Percentiles rank a stretch among this genome's conserved stretches.
phyloP scores from a whole-genome alignment of 2,113 vertebrate genomes.

The Oceanites oceanicus region DNA sequence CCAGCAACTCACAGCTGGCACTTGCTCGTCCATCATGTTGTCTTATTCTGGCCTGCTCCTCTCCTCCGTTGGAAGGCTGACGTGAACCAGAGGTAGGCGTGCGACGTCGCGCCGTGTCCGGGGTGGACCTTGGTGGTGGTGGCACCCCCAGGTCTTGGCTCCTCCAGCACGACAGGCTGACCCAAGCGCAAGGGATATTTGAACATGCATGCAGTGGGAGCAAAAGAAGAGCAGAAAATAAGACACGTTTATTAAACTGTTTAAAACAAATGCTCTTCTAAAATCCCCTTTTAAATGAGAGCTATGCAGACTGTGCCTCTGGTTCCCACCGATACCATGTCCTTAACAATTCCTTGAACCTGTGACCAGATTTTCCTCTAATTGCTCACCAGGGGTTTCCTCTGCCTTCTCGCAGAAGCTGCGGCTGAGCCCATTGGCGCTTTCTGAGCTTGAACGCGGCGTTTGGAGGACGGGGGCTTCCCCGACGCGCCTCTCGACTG shows the following conservation, averaged over 20 bases:
- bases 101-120: accelerated
- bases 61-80: not conserved
- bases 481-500: accelerated
- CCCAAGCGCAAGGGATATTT: not conserved
- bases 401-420: not conserved
- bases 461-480: not conserved
- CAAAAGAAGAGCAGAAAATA: not conserved
- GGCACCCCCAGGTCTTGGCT: not conserved
- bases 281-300: not conserved
- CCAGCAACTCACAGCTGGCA: not conserved
- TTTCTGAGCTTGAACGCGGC: accelerated
- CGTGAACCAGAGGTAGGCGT: accelerated
- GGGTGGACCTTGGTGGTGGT: not conserved
- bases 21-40: accelerated
- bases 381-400: conserved; percentile 15
- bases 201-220: not conserved
- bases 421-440: not conserved
- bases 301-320: not conserved
- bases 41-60: not conserved
- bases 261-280: conserved; percentile 37
- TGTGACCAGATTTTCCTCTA: not conserved
- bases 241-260: not conserved
- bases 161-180: accelerated
- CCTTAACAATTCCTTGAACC: conserved; percentile 38
- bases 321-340: not conserved